Conservation (phyloP, 2,888 invertebrate species). For the Iphiclides podalirius region DNA sequence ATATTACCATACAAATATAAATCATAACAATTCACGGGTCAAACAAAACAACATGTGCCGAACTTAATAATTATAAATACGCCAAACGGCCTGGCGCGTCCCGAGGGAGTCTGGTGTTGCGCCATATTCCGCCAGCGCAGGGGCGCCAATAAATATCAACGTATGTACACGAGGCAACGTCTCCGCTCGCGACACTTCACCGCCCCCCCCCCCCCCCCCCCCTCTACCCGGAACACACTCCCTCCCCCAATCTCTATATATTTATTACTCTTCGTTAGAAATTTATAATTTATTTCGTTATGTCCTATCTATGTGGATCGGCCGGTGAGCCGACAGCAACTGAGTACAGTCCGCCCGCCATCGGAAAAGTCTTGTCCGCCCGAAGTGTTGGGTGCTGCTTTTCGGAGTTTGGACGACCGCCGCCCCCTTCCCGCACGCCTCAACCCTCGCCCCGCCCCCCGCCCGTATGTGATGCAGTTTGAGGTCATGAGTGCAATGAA, state of each 20-base stretch:
- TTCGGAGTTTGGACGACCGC: conserved; percentile 26
- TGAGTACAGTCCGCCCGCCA: not conserved
- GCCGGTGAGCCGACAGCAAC: conserved; percentile 37
- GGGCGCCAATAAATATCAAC: conserved; percentile 75
- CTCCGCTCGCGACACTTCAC: conserved; percentile 39
- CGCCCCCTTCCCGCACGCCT: conserved; percentile 30
- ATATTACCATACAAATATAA: conserved; percentile 65
- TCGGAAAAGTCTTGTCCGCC: too few species aligned
- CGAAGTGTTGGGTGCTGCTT: too few species aligned
- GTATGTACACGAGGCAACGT: conserved; percentile 72
- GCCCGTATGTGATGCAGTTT: conserved; percentile 18
- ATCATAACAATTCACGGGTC: conserved; percentile 78
- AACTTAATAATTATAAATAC: conserved; percentile 72
- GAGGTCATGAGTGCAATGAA: conserved; percentile 3
- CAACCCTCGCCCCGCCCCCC: conserved; percentile 7
- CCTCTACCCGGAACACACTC: conserved; percentile 21
- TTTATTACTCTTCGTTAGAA: conserved; percentile 64
- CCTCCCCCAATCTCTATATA: conserved; percentile 54
- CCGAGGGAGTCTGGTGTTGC: conserved; percentile 41
- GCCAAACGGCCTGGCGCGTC: conserved; percentile 71
- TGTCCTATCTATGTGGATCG: conserved; percentile 76
- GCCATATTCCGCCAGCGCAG: conserved; percentile 61
- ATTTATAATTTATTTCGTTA: conserved; percentile 78
- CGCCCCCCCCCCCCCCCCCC: conserved; percentile 28
- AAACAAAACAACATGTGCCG: conserved; percentile 78